phyloP scores from a whole-genome alignment of 2,888 invertebrate species.

The Molanna angustata region DNA sequence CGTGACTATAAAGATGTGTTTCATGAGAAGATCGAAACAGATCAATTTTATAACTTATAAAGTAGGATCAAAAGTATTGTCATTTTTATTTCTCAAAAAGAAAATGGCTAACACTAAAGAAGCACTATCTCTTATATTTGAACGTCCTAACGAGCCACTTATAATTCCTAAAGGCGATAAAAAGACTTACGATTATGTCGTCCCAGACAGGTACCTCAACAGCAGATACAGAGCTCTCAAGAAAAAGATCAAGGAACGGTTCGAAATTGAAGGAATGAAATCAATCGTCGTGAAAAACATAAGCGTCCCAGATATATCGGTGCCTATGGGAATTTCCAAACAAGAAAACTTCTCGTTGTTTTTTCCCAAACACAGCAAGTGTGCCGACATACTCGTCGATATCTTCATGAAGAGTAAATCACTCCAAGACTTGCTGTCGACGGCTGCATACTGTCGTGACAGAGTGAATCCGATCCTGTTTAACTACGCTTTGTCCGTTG shows the following conservation, averaged over 20 bases:
- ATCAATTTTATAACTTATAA: no score
- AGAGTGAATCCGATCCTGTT: constrained; percentile 72
- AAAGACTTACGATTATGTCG: no score
- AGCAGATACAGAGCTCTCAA: neutral
- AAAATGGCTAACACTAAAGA: no score
- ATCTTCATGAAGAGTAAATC: constrained; percentile 68
- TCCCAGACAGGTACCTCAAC: neutral
- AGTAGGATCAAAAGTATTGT: no score
- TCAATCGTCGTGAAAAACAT: constrained; percentile 59
- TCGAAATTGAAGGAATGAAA: constrained; percentile 52
- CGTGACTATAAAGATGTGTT: no score
- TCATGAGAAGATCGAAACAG: no score
- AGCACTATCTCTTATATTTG: neutral
- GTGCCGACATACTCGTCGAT: constrained; percentile 65
- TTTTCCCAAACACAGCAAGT: constrained; percentile 62
- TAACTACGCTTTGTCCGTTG: constrained; percentile 71
- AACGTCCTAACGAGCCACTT: neutral
- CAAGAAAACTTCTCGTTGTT: constrained; percentile 70
- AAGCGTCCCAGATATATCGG: constrained; percentile 60
- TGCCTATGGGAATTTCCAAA: constrained; percentile 60
- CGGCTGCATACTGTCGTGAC: constrained; percentile 65
- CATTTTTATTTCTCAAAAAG: no score
- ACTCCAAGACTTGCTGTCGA: constrained; percentile 66
- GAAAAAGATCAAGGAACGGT: constrained; percentile 55
- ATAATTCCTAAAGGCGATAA: neutral